Evolutionary conservation across 2,888 invertebrate genomes (phyloP).

Genomic region (Latheticus oryzae): DNA sequence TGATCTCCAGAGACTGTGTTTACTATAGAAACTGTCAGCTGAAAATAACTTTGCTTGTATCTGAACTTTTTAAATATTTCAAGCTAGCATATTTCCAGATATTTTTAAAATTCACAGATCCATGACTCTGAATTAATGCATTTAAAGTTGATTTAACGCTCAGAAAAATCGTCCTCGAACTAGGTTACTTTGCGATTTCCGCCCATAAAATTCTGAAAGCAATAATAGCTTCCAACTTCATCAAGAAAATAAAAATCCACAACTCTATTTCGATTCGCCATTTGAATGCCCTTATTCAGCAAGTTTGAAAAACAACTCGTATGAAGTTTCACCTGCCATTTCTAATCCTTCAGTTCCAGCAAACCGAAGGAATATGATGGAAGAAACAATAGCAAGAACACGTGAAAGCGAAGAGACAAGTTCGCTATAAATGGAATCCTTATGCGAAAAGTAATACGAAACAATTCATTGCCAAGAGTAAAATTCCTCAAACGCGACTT

Average conservation of each 20-base stretch:
- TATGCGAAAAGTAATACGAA: slow-evolving; percentile 9
- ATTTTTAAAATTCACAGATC: slow-evolving; percentile 16
- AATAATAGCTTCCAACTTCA: slow-evolving; percentile 4
- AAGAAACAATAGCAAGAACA: background rate
- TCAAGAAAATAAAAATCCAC: too few relatives aligned
- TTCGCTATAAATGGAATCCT: slow-evolving; percentile 2
- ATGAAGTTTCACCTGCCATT: too few relatives aligned
- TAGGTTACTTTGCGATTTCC: slow-evolving; percentile 2
- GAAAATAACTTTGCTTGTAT: slow-evolving; percentile 18
- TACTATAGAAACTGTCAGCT: slow-evolving; percentile 24
- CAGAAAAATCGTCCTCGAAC: background rate
- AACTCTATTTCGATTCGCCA: too few relatives aligned
- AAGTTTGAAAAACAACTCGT: too few relatives aligned
- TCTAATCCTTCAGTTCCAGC: slow-evolving; percentile 8
- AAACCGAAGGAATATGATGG: slow-evolving; percentile 7
- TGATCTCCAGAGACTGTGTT: slow-evolving; percentile 14
- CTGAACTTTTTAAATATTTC: slow-evolving; percentile 17
- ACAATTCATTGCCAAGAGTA: slow-evolving; percentile 14
- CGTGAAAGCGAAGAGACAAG: slow-evolving; percentile 7
- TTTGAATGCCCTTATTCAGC: too few relatives aligned
- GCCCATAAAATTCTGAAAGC: slow-evolving; percentile 4
- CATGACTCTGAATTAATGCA: slow-evolving; percentile 5
- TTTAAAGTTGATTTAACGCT: slow-evolving; percentile 1
- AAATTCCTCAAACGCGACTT: slow-evolving; percentile 17
- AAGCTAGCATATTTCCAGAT: slow-evolving; percentile 2